Evolutionary conservation across 2,113 vertebrate genomes (phyloP).

Genomic region (Clarias gariepinus): DNA sequence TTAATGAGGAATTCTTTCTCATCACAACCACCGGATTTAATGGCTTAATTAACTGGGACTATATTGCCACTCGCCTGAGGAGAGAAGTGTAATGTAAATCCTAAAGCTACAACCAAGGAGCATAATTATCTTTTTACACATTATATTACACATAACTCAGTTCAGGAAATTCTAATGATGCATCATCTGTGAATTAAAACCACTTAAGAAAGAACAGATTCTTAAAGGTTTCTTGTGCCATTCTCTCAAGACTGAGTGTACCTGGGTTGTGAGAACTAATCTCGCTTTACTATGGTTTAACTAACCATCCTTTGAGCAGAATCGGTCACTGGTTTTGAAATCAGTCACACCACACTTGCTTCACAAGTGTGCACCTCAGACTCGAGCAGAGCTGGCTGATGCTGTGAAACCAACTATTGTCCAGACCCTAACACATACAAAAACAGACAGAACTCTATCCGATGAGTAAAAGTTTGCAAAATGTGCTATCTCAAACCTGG

Average conservation of each 20-base stretch:
- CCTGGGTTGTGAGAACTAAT: not conserved
- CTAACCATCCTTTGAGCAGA: not conserved
- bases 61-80: conserved; percentile 62
- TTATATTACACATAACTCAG: conserved; percentile 21
- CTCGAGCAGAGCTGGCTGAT: not conserved
- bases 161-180: conserved; percentile 7
- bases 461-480: not conserved
- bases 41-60: conserved; percentile 41
- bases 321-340: not conserved
- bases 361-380: not conserved
- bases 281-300: no score
- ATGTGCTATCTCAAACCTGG: not conserved
- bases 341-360: not conserved
- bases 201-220: not conserved
- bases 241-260: not conserved
- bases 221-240: not conserved
- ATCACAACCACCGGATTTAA: conserved; percentile 54
- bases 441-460: not conserved
- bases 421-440: not conserved
- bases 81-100: not conserved
- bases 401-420: not conserved
- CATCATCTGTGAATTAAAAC: not conserved
- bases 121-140: conserved; percentile 9
- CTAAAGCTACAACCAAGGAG: conserved; percentile 5
- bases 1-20: conserved; percentile 67